Conservation (phyloP, 35 echinoderm and acorn worm genomes). For the Apostichopus parvimensis region DNA sequence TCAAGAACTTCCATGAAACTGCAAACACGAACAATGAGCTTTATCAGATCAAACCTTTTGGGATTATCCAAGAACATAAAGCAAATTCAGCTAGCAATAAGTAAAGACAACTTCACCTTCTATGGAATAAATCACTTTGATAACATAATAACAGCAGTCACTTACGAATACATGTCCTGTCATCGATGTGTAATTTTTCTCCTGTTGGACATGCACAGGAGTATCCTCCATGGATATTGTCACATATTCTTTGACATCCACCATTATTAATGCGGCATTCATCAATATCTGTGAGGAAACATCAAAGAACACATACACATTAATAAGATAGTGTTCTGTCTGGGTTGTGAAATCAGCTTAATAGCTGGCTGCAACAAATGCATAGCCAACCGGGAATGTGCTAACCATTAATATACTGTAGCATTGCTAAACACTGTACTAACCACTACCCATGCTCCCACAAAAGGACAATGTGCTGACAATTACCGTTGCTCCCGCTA, state of each 20-base stretch:
- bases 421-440: neutral
- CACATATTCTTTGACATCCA: slow-evolving; percentile 52
- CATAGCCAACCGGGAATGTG: neutral
- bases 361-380: neutral
- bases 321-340: neutral
- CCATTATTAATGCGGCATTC: slow-evolving; percentile 61
- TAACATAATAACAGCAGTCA: neutral
- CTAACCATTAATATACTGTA: neutral
- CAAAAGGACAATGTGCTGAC: too few species aligned
- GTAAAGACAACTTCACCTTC: too few species aligned
- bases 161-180: slow-evolving; percentile 87
- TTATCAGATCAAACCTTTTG: too few species aligned
- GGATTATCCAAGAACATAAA: too few species aligned
- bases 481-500: too few species aligned
- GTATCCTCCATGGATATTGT: slow-evolving; percentile 44
- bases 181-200: slow-evolving; percentile 75
- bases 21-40: neutral
- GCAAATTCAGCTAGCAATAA: too few species aligned
- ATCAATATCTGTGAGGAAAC: slow-evolving; percentile 47
- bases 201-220: slow-evolving; percentile 62
- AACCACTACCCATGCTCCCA: too few species aligned
- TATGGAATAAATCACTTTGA: too few species aligned
- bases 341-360: neutral
- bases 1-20: neutral
- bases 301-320: too few species aligned